phyloP scores from a whole-genome alignment of 2,888 invertebrate genomes.

The Agonopterix alstromeriana region DNA sequence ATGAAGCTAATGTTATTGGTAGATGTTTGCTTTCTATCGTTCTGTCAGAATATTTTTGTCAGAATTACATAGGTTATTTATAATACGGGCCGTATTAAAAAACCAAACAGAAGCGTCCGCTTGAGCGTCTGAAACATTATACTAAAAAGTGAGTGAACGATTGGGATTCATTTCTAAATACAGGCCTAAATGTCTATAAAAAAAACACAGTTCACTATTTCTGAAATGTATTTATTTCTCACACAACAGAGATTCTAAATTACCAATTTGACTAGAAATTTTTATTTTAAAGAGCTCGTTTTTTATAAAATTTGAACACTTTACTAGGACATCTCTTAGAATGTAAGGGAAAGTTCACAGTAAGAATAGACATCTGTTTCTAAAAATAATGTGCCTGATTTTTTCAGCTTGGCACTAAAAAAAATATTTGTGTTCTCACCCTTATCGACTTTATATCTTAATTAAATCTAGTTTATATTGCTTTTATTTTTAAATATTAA shows the following conservation, averaged over 20 bases:
- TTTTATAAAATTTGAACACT: conserved; percentile 41
- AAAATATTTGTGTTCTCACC: not conserved
- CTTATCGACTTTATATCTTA: not conserved
- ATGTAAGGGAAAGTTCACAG: conserved; percentile 9
- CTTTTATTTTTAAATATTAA: not conserved
- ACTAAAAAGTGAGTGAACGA: no score
- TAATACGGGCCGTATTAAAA: no score
- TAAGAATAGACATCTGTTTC: conserved; percentile 17
- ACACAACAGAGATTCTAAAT: not conserved
- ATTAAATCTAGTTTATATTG: conserved; percentile 3
- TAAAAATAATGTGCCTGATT: conserved; percentile 27
- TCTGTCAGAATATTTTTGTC: no score
- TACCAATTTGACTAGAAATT: conserved; percentile 2
- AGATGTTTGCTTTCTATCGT: no score
- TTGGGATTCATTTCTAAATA: no score
- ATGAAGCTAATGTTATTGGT: no score
- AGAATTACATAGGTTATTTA: no score
- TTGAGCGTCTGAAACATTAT: no score
- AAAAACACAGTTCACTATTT: no score
- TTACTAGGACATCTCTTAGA: conserved; percentile 23
- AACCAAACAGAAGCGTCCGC: no score
- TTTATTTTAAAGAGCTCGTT: conserved; percentile 1
- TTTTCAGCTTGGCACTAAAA: conserved; percentile 7
- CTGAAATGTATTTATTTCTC: not conserved
- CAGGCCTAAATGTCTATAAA: no score